Base-by-base conservation (phyloP, 2,797 vertebrate genomes). In the Sebastes variabilis region DNA sequence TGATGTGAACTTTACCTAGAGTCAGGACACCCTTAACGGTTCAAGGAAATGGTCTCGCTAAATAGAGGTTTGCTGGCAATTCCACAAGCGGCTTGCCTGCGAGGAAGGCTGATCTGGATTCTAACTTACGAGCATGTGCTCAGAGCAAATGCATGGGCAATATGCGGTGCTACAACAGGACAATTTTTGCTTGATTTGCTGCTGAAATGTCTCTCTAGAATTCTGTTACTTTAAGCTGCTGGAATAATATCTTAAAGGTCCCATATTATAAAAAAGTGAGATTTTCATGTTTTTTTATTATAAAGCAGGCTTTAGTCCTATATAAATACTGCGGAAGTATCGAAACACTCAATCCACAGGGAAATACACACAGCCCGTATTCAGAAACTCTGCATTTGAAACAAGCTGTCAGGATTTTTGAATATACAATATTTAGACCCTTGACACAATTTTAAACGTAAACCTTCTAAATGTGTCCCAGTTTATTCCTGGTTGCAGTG, bases 1-100 rank as follows among this genome's bases (percentile, higher is more conserved):
- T 61, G 59, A 59, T 59, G 59, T 89, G 89, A 92, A 88, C 90
- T 94, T 93, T 91, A 83, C 72, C 16, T 4, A 76, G 62, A 66
- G 82, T 71, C 12, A 11, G 59, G 29, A 61, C 49, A n/a, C 9
- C n/a, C 7, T 20, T 20, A 14, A 66, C 49, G 69, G 32, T 78
- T 67, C 65, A 66, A 71, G 58, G 74, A 81, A 46, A 74, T 34
- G 24, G 4, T 24, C 10, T 16, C 8, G 4, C 46, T 46, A 16
- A 4, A 2, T 9, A 72, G 20, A 36, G 25, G 10, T 49, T 73
- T 59, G 18, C 36, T 65, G 66, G 38, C 22, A 72, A 60, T 61
- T 14, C 34, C 34, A 14, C 46, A 27, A 46, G 14, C 18, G 2
- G 27, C 55, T 38, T 68, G 9, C 62, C 64, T 49, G 34, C 16